phyloP scores from a whole-genome alignment of 2,113 vertebrate species.

The Aegotheles bennettii region DNA sequence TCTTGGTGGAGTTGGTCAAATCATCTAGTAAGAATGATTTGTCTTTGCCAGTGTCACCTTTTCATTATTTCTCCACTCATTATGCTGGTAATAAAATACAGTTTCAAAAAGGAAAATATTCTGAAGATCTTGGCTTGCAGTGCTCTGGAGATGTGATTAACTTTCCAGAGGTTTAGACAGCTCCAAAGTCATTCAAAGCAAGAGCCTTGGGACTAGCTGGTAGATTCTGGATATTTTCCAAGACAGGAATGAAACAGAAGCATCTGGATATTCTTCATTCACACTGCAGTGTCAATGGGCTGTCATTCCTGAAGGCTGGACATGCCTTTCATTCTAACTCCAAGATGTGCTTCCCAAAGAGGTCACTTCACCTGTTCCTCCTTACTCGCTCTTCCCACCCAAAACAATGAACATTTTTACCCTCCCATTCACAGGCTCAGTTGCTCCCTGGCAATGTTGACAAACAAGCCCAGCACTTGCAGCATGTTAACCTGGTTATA shows the following conservation, averaged over 20 bases:
- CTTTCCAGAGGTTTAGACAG: background rate
- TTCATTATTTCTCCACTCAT: background rate
- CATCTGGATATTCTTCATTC: background rate
- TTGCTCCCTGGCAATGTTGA: background rate
- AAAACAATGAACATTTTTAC: rapidly evolving
- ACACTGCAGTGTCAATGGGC: background rate
- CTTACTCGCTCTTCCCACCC: background rate
- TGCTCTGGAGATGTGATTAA: background rate
- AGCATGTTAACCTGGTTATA: background rate
- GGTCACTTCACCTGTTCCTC: background rate
- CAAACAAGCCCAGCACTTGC: background rate
- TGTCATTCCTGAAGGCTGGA: background rate
- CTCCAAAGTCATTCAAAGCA: background rate
- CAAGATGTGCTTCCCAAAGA: background rate
- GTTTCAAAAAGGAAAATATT: background rate
- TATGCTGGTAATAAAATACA: background rate
- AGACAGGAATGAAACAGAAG: background rate
- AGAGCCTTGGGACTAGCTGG: background rate
- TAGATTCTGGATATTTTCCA: background rate
- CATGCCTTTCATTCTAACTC: background rate
- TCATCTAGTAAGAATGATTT: background rate
- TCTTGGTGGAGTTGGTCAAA: background rate
- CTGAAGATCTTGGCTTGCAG: background rate
- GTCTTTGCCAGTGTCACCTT: background rate
- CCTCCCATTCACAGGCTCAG: background rate